Percentiles rank a stretch among this genome's conserved stretches.
These are phyloP conservation scores for Ostrea edulis DNA, from an alignment of 1,140 invertebrate species.

Conservation along the genomic window DNA sequence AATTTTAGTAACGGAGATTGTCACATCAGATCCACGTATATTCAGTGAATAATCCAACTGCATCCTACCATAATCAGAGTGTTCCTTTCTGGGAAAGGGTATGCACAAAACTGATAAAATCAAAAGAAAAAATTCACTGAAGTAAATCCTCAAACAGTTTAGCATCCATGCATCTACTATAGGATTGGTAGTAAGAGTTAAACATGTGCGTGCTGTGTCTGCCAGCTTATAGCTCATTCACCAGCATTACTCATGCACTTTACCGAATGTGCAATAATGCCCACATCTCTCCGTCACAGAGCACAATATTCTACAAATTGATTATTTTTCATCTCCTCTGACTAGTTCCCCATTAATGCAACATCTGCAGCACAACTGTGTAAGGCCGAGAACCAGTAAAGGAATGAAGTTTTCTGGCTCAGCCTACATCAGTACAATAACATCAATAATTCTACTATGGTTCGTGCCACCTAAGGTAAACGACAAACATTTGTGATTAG, in stretches of 20 bases:
- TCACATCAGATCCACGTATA: no score
- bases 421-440: not conserved
- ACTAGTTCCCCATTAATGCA: not conserved
- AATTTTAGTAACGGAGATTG: no score
- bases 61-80: no score
- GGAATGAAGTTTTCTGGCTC: not conserved
- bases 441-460: conserved; percentile 22
- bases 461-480: not conserved
- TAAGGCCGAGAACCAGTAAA: not conserved
- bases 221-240: conserved; percentile 17
- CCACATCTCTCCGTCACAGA: not conserved
- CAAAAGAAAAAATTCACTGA: no score
- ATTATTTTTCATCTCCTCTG: conserved; percentile 5
- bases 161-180: no score
- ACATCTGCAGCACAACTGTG: conserved; percentile 2
- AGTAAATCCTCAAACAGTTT: no score
- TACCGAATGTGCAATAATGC: not conserved
- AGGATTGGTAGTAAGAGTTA: no score
- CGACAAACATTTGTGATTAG: not conserved
- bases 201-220: not conserved
- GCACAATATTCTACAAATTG: conserved; percentile 18
- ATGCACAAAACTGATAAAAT: no score
- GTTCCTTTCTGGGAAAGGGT: no score
- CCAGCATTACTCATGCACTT: conserved; percentile 22
- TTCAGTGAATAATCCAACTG: no score